Evolutionary conservation across 2,113 vertebrate species (phyloP), one percentile per base, ranked within the genome.

Genomic region (human (Homo sapiens)): DNA sequence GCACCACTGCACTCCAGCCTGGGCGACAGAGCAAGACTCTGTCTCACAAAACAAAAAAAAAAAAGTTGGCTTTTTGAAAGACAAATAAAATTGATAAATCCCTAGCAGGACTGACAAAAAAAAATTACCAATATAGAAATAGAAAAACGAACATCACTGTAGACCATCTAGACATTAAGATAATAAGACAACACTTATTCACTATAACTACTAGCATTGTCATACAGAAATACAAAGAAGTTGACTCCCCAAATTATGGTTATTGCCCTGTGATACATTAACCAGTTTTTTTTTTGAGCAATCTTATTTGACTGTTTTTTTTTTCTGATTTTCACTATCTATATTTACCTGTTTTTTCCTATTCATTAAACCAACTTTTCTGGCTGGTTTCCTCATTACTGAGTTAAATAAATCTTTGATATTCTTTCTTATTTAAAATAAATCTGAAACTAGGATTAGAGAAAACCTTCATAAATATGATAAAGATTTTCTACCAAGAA

Each of bases 381-480:
- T 38, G 96, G 48, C 50, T 79, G 4, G 8, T 89, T 85, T 66
- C 16, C 38, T 92, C 38, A n/a, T 48, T 96, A 84, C 11, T 84
- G 10, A 90, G 73, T 90, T 73, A 92, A 88, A 87, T 25, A 97
- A 90, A 90, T 48, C 43, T 64, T 84, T 75, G 22, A 30, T n/a
- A 57, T 8, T 87, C 48, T 93, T 48, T 86, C 6, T 76, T 89
- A 83, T 38, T 66, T 11, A 66, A 64, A 76, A 88, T 59, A 40
- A 83, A 45, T 78, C 73, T 61, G 68, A 88, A 94, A 38, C n/a
- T 43, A 92, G 11, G 6, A 52, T 73, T 7, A 94, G 20, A 94
- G 5, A 9, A 10, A 55, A 52, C 45, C 14, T 92, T 86, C 40
- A 92, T 83, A 81, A 93, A 90, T 75, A 10, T 90, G 55, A 86